phyloP scores from a whole-genome alignment of 2,797 vertebrate species.

The Podarcis lilfordi region DNA sequence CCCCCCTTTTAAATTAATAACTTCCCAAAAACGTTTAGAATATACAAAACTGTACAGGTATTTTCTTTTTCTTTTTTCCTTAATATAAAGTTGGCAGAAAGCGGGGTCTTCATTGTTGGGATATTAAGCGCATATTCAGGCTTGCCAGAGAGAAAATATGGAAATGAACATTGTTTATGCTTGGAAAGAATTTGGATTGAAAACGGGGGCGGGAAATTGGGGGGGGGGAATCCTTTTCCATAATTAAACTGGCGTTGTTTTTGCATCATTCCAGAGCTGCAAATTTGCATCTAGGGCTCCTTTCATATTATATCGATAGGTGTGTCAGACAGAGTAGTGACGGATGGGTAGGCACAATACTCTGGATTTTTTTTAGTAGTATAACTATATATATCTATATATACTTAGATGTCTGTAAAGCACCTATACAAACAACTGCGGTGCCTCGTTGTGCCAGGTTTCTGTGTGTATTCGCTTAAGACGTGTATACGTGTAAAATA shows the following conservation, averaged over 20 bases:
- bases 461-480: background rate
- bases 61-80: background rate
- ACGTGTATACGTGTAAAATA: slow-evolving; percentile 11
- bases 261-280: background rate
- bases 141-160: slow-evolving; percentile 47
- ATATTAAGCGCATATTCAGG: slow-evolving; percentile 58
- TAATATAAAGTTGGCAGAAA: slow-evolving; percentile 90
- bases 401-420: background rate
- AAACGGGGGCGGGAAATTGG: background rate
- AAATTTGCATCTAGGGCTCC: background rate
- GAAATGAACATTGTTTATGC: slow-evolving; percentile 49
- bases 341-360: too few species aligned
- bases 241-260: background rate
- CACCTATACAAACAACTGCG: background rate
- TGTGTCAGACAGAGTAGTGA: background rate
- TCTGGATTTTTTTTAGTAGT: background rate
- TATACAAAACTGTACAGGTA: slow-evolving; percentile 97
- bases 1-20: slow-evolving; percentile 96
- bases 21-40: slow-evolving; percentile 87
- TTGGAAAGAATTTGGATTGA: background rate
- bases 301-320: background rate
- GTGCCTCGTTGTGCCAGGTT: background rate
- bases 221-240: background rate
- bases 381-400: background rate
- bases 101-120: slow-evolving; percentile 76